Conservation (phyloP, 2,888 invertebrate species). For the Dicranocentrus wangi region DNA sequence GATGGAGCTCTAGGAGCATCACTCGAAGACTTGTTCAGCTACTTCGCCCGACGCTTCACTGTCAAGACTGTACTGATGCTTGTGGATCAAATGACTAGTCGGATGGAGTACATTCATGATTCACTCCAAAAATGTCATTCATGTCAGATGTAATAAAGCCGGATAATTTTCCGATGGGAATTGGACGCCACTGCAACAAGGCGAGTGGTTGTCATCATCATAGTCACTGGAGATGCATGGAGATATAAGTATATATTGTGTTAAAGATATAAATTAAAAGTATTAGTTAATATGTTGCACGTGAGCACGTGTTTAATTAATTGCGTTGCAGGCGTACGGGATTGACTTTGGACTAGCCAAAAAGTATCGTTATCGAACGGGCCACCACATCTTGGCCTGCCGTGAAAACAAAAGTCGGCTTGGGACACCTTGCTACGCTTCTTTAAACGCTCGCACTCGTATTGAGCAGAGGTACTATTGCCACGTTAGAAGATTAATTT, state of each 20-base stretch:
- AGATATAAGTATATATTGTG: not conserved
- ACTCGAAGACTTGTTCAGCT: conserved; percentile 98
- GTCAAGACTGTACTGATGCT: no score
- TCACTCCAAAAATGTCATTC: conserved; percentile 99
- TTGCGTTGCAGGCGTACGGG: conserved; percentile 89
- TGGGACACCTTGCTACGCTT: conserved; percentile 97
- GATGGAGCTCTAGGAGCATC: conserved; percentile 98
- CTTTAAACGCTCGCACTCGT: conserved; percentile 99
- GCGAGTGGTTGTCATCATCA: no score
- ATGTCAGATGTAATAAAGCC: conserved; percentile 98
- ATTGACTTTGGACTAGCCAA: conserved; percentile 99
- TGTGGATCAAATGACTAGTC: no score
- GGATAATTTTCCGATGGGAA: conserved; percentile 98
- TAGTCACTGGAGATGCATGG: not conserved
- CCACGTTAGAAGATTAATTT: no score
- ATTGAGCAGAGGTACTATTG: conserved; percentile 85
- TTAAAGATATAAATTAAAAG: no score
- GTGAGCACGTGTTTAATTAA: no score
- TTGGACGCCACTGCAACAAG: conserved; percentile 98
- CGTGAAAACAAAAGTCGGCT: conserved; percentile 98
- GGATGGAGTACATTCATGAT: conserved; percentile 98
- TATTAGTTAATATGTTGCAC: not conserved
- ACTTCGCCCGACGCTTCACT: conserved; percentile 98
- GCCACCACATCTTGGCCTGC: conserved; percentile 95
- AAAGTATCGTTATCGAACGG: conserved; percentile 94